A percentile compares a stretch with the other conserved stretches of the same genome.
Conservation (phyloP, 1,140 invertebrate genomes). For the Heliothis subflexa region DNA sequence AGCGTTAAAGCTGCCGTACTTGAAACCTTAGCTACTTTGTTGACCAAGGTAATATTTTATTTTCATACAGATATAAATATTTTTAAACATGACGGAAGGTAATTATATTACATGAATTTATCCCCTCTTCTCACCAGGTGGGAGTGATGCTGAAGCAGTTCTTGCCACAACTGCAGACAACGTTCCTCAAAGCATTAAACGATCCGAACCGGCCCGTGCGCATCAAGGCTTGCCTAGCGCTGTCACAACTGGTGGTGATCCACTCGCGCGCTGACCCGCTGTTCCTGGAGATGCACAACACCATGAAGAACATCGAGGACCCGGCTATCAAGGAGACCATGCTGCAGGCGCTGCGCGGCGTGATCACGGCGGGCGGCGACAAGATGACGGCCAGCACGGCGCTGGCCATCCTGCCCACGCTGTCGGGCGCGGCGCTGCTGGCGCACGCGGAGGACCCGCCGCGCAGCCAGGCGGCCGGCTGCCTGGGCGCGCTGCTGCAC, state of each 20-base stretch:
- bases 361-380: conserved; percentile 93
- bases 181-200: conserved; percentile 97
- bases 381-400: conserved; percentile 95
- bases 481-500: conserved; percentile 94
- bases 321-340: conserved; percentile 95
- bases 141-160: conserved; percentile 98
- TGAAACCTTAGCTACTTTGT: conserved; percentile 95
- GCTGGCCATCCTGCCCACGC: conserved; percentile 91
- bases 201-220: conserved; percentile 95
- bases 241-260: conserved; percentile 96
- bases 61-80: neutral
- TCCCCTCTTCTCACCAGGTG: conserved; percentile 86
- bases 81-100: no score
- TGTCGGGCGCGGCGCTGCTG: conserved; percentile 89
- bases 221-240: conserved; percentile 94
- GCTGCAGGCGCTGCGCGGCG: conserved; percentile 94
- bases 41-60: conserved; percentile 91
- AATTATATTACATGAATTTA: neutral
- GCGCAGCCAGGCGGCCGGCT: conserved; percentile 93
- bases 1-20: conserved; percentile 98
- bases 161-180: conserved; percentile 98
- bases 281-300: conserved; percentile 96
- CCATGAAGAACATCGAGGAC: conserved; percentile 94
- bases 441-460: conserved; percentile 93
- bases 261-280: conserved; percentile 95